These are phyloP conservation scores for Drosophila pandora DNA, from an alignment of 1,140 invertebrate genomes.

Conservation along the genomic window DNA sequence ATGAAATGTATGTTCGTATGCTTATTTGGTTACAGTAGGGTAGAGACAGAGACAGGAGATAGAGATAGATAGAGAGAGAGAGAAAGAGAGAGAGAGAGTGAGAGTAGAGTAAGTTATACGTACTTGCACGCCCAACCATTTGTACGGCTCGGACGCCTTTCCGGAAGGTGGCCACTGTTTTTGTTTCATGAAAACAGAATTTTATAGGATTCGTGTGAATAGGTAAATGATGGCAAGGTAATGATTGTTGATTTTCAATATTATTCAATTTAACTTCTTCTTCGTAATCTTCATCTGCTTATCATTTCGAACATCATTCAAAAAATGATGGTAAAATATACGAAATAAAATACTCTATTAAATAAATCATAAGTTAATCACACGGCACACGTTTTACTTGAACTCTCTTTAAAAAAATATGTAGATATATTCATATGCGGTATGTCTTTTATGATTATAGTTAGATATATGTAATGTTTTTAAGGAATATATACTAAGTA, in stretches of 20 bases:
- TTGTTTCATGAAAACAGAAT: constrained; percentile 83
- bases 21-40: constrained; percentile 58
- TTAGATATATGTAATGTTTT: constrained; percentile 52
- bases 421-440: constrained; percentile 60
- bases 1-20: constrained; percentile 60
- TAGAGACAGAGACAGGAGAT: constrained; percentile 57
- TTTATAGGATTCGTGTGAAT: constrained; percentile 83
- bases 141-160: constrained; percentile 99
- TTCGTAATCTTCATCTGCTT: constrained; percentile 39
- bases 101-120: constrained; percentile 87
- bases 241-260: constrained; percentile 66
- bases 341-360: constrained; percentile 35
- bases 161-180: constrained; percentile 98
- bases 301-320: constrained; percentile 49
- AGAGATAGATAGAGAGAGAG: constrained; percentile 46
- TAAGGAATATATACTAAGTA: constrained; percentile 59
- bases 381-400: constrained; percentile 61
- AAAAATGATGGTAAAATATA: constrained; percentile 52
- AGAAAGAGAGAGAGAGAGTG: constrained; percentile 58
- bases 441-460: constrained; percentile 61
- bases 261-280: constrained; percentile 42
- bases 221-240: constrained; percentile 83
- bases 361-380: constrained; percentile 40
- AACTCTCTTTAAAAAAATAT: constrained; percentile 59
- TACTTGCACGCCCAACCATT: constrained; percentile 98